These are phyloP conservation scores for Prorops nasuta DNA, from an alignment of 1,140 invertebrate genomes.

Conservation along the genomic window DNA sequence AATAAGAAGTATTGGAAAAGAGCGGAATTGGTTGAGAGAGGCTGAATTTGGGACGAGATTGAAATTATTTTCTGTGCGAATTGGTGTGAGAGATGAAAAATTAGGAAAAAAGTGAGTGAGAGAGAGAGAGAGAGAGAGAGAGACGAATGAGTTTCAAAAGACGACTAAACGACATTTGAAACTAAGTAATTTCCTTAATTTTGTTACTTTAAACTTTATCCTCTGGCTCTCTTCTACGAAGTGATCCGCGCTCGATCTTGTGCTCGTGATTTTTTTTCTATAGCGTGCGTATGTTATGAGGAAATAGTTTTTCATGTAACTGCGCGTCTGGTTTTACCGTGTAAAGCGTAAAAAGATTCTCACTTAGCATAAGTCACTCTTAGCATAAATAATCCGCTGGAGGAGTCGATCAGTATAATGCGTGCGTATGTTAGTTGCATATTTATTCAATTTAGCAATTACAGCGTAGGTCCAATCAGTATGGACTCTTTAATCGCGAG, in stretches of 20 bases:
- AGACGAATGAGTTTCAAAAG: neutral
- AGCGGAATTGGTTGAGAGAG: too few species aligned
- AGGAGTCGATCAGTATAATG: slow-evolving; percentile 2
- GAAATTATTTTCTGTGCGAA: slow-evolving; percentile 21
- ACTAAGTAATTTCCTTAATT: too few species aligned
- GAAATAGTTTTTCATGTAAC: slow-evolving; percentile 9
- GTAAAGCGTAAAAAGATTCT: slow-evolving; percentile 5
- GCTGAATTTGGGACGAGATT: too few species aligned
- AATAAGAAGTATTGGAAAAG: too few species aligned
- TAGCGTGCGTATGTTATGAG: neutral
- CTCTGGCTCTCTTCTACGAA: neutral
- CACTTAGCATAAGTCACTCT: slow-evolving; percentile 1
- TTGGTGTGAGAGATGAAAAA: slow-evolving; percentile 7
- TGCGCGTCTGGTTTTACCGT: slow-evolving; percentile 16
- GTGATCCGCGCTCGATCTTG: slow-evolving; percentile 6
- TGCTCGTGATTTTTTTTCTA: slow-evolving; percentile 17
- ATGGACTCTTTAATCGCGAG: too few species aligned
- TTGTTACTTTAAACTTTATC: too few species aligned
- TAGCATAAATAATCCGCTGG: neutral
- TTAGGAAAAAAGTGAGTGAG: too few species aligned
- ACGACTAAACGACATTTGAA: too few species aligned
- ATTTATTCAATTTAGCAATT: neutral
- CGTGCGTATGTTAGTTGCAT: slow-evolving; percentile 13
- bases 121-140: neutral
- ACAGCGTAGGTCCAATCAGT: too few species aligned